Base-by-base conservation (phyloP, 2,888 invertebrate genomes). In the Zaprionus lineosus region DNA sequence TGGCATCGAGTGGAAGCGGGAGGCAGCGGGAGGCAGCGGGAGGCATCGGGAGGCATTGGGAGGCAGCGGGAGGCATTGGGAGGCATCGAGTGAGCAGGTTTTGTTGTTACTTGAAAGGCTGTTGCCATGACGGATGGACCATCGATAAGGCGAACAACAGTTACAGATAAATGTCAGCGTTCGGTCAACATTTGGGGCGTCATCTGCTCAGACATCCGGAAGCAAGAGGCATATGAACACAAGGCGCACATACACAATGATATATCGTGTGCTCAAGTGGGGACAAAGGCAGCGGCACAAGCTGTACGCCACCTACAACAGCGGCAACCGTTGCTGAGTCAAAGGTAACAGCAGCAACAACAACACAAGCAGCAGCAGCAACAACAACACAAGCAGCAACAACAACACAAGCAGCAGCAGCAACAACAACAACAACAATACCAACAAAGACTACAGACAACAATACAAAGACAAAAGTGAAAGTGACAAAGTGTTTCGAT, bases 381-480 rank as follows among this genome's bases (percentile, higher is more conserved):
- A 8, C 51, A 47, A 14, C 33, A 60, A 44, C 19, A 51, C 11
- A 15, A 36, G 44, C 37, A 46, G 9, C 28, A 18, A 1, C 3
- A 33, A 15, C 28, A 5, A 18, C 28, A 47, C n/a, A n/a, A n/a
- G 12, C 33, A 60, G 44, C 19, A 51, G 12, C 18, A 36, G 44
- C 37, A 46, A 16, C 28, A 18, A 1, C 3, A 33, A 15, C 28
- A 5, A 18, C 28, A 47, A 37, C 14, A 19, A n/a, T n/a, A n/a
- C n/a, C n/a, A n/a, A n/a, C n/a, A n/a, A n/a, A n/a, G n/a, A n/a
- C n/a, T n/a, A n/a, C n/a, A n/a, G n/a, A n/a, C n/a, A n/a, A n/a
- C n/a, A n/a, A n/a, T n/a, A 33, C 19, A 33, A 12, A n/a, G 34
- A 43, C 60, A 61, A 68, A 82, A 86, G 82, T 86, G 82, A 82